Percentiles rank a stretch among this genome's conserved stretches.
phyloP scores from a whole-genome alignment of 2,797 vertebrate genomes.

The Petrocephalus sullivani region DNA sequence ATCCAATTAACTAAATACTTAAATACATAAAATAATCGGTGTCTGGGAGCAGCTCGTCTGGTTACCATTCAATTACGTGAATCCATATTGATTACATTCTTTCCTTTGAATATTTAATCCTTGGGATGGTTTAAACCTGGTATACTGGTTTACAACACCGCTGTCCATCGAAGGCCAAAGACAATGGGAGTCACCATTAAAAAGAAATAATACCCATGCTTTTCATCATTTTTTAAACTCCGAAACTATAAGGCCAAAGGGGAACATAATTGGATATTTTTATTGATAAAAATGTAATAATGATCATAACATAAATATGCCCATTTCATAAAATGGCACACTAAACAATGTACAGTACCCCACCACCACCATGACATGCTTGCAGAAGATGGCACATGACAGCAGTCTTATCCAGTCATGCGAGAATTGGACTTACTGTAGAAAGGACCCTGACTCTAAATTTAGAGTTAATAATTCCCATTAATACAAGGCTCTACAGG shows the following conservation, averaged over 20 bases:
- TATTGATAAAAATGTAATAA: not conserved
- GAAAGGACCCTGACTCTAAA: not conserved
- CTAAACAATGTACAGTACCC: not conserved
- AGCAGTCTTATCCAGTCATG: not conserved
- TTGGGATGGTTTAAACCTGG: conserved; percentile 41
- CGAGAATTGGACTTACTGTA: not conserved
- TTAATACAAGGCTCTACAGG: not conserved
- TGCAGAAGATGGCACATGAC: not conserved
- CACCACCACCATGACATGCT: not conserved
- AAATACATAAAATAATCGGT: conserved; percentile 22
- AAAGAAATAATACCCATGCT: not conserved
- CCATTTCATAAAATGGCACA: not conserved
- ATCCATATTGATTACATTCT: conserved; percentile 43
- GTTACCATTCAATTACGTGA: conserved; percentile 34
- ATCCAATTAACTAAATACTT: conserved; percentile 19
- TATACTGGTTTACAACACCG: conserved; percentile 28
- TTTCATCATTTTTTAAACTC: not conserved
- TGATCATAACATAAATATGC: not conserved
- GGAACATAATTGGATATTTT: conserved; percentile 4
- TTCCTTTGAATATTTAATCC: conserved; percentile 56
- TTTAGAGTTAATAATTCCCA: not conserved
- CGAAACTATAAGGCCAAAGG: not conserved
- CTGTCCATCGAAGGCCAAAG: conserved; percentile 14
- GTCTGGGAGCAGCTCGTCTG: conserved; percentile 22
- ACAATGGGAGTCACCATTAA: not conserved